Evolutionary conservation across 92 coral and sea anemone genomes (phyloP), one percentile per base, ranked within the genome.

Genomic region (Palythoa grandis): DNA sequence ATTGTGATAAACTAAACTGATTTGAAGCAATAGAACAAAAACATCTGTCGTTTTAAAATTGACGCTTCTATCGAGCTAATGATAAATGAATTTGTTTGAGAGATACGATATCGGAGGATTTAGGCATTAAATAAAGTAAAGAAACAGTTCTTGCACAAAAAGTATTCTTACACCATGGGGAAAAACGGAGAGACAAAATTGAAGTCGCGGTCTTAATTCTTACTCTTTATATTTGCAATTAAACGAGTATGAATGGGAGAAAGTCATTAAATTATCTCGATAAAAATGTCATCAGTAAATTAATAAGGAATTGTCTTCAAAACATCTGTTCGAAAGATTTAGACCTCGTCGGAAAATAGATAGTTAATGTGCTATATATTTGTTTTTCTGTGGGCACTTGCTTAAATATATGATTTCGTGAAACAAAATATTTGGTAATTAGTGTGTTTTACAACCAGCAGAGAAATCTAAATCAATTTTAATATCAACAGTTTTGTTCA

Each of bases 241-340:
- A 65, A 25, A 50, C 52, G 72, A 70, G 85, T 63, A 66, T 80
- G 58, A 80, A 67, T 48, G 2, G 40, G 40, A 52, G 66, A 78
- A 70, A 80, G 14, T 79, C 72, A 66, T 74, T 80, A 40, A 66
- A 78, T 39, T 80, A 8, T 50, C 58, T 80, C 47, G 70, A 67
- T 80, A 66, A 80, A 38, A 47, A 24, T 65, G 61, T 80, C 43
- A 13, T 50, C 48, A 48, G 48, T 37, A 66, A 48, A 23, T 80
- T 65, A 48, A 80, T 80, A 43, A 80, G 23, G 22, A 65, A 23
- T 67, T 75, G 85, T 80, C 50, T 66, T 66, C 54, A 67, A 66
- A 80, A 80, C 74, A 80, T 70, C 60, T 79, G 74, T 63, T 79
- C 40, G 65, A 37, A 22, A 52, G 0, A 79, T 39, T 39, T 80